Evolutionary conservation across 2,888 invertebrate species (phyloP).

Genomic region (Aphodius granarius): DNA sequence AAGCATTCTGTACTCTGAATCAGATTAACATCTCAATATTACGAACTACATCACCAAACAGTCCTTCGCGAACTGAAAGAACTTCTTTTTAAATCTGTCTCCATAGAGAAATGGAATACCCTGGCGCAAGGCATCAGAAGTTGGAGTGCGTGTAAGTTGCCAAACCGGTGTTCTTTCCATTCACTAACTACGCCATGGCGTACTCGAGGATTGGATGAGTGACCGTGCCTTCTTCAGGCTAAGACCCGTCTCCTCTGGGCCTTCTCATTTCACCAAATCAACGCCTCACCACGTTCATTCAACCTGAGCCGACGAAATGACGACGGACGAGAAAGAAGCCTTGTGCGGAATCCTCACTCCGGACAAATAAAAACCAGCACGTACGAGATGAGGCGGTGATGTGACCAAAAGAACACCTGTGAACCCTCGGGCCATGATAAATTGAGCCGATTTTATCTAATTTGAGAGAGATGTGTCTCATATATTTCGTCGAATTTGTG

Average conservation of each 20-base stretch:
- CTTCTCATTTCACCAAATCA: not conserved
- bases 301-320: not conserved
- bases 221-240: not conserved
- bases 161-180: not conserved
- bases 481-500: no score
- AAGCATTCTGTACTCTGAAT: no score
- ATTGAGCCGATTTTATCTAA: no score
- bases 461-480: no score
- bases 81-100: no score
- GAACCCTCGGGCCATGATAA: not conserved
- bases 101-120: no score
- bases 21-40: no score
- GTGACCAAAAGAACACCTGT: not conserved
- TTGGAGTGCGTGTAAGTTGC: not conserved
- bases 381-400: not conserved
- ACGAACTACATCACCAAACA: no score
- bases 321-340: no score
- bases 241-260: not conserved
- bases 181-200: not conserved
- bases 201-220: no score
- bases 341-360: not conserved
- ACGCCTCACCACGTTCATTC: not conserved
- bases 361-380: not conserved
- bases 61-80: no score
- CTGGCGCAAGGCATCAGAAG: no score